Base-by-base conservation (phyloP, 37 sponge, comb jelly and placozoan genomes). In the Haliclona indistincta region DNA sequence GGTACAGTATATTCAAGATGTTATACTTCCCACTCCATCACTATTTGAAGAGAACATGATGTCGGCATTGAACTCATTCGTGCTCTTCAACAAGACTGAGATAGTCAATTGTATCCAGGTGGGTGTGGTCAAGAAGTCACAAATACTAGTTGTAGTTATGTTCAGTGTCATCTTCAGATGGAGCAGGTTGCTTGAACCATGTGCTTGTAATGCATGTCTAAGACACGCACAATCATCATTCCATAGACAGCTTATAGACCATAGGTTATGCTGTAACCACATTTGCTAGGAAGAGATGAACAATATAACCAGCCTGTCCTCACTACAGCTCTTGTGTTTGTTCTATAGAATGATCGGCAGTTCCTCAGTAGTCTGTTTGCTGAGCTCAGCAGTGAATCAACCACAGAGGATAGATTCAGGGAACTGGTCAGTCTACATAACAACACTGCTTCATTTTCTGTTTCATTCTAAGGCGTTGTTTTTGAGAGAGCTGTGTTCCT, bases 21-120 rank as follows among this genome's bases (percentile, higher is more conserved):
- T 92, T 11, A 86, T 97, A 32, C 71, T 95, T 25, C 96, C 99
- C 28, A 95, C 96, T 33, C 99, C 94, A 13, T 90, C 94, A 29
- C 88, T 98, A 38, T 98, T 98, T 67, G 99, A 98, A 56, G 98
- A 95, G 88, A 89, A 97, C 70, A 77, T 93, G 75, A 78, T 93
- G 78, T 89, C 94, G 2, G 83, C 91, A 11, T 81, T 98, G 35
- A 88, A 87, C 64, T 81, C 91, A 5, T 79, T 90, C 52, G 61
- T 95, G 40, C 63, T 87, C 29, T 93, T 93, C 71, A 87, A 89
- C 71, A 98, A 98, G 75, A 63, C 78, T 29, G 99, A 95, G 41
- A 95, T 98, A 34, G 75, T 95, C 52, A 73, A 68, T 23, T 43
- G 49, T n/a, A 38, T 89, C 1, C 84, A 89, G 89, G 89, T 89